A percentile compares a stretch with the other conserved stretches of the same genome.
Evolutionary conservation across 2,113 vertebrate genomes (phyloP).

Genomic region (Pampusana beccarii): DNA sequence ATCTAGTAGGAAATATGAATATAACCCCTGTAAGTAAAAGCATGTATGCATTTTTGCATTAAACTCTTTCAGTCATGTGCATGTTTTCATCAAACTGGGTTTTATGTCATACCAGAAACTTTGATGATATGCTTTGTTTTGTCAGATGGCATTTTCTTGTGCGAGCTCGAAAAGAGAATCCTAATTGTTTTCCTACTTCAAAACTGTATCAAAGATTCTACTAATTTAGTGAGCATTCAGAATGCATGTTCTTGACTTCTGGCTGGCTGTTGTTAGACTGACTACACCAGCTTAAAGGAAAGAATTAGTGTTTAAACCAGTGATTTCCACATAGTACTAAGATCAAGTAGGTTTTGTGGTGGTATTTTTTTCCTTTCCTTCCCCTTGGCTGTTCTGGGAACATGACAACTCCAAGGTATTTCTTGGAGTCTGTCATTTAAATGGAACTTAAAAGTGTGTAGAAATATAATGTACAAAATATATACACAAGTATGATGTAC

Average conservation of each 20-base stretch:
- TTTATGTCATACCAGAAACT: not conserved
- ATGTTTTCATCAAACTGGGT: not conserved
- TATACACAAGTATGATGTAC: no score
- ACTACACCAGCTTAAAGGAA: not conserved
- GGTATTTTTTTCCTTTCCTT: not conserved
- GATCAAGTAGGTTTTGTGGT: constrained; percentile 24
- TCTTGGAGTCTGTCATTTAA: constrained; percentile 46
- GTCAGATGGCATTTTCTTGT: not conserved
- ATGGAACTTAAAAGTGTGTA: constrained; percentile 19
- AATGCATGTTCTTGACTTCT: not conserved
- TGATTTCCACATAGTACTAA: not conserved
- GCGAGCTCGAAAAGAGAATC: not conserved
- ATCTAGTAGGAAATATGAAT: not conserved
- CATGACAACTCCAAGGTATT: constrained; percentile 31
- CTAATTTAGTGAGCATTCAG: not conserved
- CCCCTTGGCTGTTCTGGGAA: constrained; percentile 32
- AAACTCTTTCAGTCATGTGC: not conserved
- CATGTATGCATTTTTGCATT: not conserved
- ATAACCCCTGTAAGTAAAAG: not conserved
- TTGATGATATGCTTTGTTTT: not conserved
- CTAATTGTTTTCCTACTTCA: not conserved
- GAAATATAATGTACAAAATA: no score
- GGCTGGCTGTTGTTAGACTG: not conserved
- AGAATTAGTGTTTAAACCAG: constrained; percentile 8
- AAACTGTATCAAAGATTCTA: not conserved